phyloP scores from a whole-genome alignment of 2,888 invertebrate species.

The Polia nebulosa region DNA sequence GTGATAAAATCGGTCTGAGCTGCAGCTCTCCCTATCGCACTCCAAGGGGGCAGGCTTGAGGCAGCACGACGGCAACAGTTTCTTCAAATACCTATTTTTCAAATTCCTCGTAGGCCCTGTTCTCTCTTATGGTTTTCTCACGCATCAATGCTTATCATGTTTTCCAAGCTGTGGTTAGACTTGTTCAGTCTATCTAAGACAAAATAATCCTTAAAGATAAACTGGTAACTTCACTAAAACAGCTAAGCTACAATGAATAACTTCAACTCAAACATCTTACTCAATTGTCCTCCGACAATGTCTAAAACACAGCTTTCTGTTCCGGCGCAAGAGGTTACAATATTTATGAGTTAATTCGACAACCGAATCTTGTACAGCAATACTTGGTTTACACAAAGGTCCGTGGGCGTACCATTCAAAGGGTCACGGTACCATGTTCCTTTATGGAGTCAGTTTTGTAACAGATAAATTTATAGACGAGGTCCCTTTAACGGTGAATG shows the following conservation, averaged over 20 bases:
- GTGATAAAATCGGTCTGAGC: too few species aligned
- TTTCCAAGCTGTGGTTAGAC: neutral
- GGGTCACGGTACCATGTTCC: conserved; percentile 75
- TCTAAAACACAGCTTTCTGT: conserved; percentile 24
- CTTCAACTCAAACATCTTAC: conserved; percentile 47
- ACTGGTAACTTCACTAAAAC: conserved; percentile 40
- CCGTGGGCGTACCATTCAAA: conserved; percentile 73
- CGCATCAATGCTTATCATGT: neutral
- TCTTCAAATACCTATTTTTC: too few species aligned
- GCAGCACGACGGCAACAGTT: too few species aligned
- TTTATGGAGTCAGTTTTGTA: conserved; percentile 63
- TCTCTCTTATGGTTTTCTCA: too few species aligned
- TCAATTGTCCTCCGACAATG: conserved; percentile 30
- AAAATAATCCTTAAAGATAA: conserved; percentile 19
- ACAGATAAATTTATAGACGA: conserved; percentile 69
- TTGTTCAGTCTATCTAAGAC: neutral
- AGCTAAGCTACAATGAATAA: conserved; percentile 25
- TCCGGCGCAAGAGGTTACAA: conserved; percentile 35
- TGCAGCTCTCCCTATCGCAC: too few species aligned
- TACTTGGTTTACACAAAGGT: conserved; percentile 65
- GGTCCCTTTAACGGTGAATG: conserved; percentile 58
- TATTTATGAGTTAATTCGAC: conserved; percentile 65
- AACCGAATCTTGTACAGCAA: conserved; percentile 52
- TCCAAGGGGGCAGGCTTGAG: too few species aligned
- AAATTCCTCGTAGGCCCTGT: too few species aligned